phyloP scores from a whole-genome alignment of 2,797 vertebrate genomes.

The Furcifer pardalis region DNA sequence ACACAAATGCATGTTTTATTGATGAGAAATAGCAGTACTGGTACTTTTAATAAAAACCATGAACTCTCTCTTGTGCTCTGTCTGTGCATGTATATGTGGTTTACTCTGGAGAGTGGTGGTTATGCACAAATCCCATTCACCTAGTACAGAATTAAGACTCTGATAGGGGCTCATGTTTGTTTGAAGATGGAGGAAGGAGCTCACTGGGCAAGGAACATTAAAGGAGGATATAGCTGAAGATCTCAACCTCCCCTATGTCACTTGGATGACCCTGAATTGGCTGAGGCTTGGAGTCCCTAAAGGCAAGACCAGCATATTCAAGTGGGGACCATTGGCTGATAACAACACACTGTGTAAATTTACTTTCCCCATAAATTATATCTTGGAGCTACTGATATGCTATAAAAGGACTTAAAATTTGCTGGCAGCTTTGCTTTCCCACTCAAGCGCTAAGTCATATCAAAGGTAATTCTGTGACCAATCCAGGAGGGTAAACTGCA shows the following conservation, averaged over 20 bases:
- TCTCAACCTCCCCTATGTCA: too few relatives aligned
- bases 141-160: not conserved
- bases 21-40: conserved; percentile 48
- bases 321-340: too few relatives aligned
- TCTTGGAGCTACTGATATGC: conserved; percentile 62
- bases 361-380: conserved; percentile 71
- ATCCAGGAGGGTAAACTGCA: conserved; percentile 51
- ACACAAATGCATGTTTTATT: conserved; percentile 46
- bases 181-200: too few relatives aligned
- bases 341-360: conserved; percentile 68
- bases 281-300: too few relatives aligned
- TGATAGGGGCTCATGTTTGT: not conserved
- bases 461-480: conserved; percentile 65
- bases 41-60: conserved; percentile 44
- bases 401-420: conserved; percentile 73
- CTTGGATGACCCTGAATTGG: too few relatives aligned
- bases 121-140: not conserved
- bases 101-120: not conserved
- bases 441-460: conserved; percentile 55
- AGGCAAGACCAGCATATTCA: too few relatives aligned
- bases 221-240: too few relatives aligned
- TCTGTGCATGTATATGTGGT: not conserved
- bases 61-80: not conserved
- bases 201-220: too few relatives aligned
- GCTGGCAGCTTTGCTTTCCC: conserved; percentile 64